phyloP scores from a whole-genome alignment of 2,113 vertebrate genomes.

The Sitta europaea region DNA sequence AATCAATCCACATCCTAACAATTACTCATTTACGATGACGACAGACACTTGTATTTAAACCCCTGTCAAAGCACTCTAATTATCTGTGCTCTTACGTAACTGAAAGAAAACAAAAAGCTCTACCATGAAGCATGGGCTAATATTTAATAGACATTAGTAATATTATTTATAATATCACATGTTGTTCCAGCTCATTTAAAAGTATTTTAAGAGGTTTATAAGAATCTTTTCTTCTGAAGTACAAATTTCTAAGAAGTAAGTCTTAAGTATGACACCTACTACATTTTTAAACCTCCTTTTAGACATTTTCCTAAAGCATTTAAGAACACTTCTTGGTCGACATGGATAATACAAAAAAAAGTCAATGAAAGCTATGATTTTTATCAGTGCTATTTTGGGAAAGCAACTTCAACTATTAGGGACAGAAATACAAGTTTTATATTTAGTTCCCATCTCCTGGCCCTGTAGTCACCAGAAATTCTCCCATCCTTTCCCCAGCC shows the following conservation, averaged over 20 bases:
- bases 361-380: neutral
- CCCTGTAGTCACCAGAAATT: neutral
- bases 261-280: neutral
- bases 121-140: neutral
- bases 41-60: neutral
- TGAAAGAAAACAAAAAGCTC: neutral
- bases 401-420: neutral
- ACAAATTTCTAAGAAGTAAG: neutral
- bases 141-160: neutral
- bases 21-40: neutral
- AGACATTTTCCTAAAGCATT: neutral
- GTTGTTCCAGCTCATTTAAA: neutral
- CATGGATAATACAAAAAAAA: neutral
- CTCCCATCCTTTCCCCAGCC: neutral
- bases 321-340: neutral
- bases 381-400: neutral
- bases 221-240: neutral
- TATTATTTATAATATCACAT: neutral
- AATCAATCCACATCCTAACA: neutral
- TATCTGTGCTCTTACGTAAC: neutral
- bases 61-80: neutral
- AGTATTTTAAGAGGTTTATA: neutral
- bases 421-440: neutral
- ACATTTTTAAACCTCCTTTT: neutral
- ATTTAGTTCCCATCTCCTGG: neutral